Conservation (phyloP, 2,888 invertebrate species). For the Lasioglossum lativentre region DNA sequence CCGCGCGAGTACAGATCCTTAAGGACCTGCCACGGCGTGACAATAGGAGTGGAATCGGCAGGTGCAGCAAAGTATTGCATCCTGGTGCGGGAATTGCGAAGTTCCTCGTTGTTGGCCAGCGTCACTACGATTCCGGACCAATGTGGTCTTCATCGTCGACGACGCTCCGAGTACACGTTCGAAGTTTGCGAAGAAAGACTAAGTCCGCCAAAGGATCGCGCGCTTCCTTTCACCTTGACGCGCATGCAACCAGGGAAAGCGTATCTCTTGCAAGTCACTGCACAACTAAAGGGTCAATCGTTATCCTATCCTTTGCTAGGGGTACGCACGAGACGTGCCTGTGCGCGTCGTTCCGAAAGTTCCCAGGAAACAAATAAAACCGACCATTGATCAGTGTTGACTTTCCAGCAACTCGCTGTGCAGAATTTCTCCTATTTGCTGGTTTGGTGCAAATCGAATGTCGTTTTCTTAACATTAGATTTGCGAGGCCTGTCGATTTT, state of each 20-base stretch:
- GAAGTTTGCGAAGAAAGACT: slow-evolving; percentile 78
- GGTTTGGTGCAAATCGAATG: neutral
- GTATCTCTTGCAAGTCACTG: slow-evolving; percentile 79
- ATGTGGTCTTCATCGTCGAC: slow-evolving; percentile 78
- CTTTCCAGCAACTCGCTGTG: neutral
- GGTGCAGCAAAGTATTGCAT: slow-evolving; percentile 80
- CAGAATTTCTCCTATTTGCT: neutral
- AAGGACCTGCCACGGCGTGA: slow-evolving; percentile 78
- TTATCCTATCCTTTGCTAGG: slow-evolving; percentile 79
- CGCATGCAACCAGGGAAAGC: slow-evolving; percentile 78
- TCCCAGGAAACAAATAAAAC: slow-evolving; percentile 30
- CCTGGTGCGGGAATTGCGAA: slow-evolving; percentile 76
- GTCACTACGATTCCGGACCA: slow-evolving; percentile 77
- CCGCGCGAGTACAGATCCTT: slow-evolving; percentile 77
- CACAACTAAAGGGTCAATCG: slow-evolving; percentile 77
- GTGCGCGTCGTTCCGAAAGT: slow-evolving; percentile 60
- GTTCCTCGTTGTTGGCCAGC: slow-evolving; percentile 67
- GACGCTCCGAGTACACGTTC: slow-evolving; percentile 77
- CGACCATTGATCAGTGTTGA: slow-evolving; percentile 35
- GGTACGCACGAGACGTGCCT: slow-evolving; percentile 78
- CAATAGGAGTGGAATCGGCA: slow-evolving; percentile 79
- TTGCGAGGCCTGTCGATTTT: neutral
- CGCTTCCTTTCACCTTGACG: slow-evolving; percentile 77
- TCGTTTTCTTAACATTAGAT: neutral
- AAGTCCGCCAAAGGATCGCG: slow-evolving; percentile 73